These are phyloP conservation scores for Acromyrmex charruanus DNA, from an alignment of 1,140 invertebrate species.

Conservation along the genomic window DNA sequence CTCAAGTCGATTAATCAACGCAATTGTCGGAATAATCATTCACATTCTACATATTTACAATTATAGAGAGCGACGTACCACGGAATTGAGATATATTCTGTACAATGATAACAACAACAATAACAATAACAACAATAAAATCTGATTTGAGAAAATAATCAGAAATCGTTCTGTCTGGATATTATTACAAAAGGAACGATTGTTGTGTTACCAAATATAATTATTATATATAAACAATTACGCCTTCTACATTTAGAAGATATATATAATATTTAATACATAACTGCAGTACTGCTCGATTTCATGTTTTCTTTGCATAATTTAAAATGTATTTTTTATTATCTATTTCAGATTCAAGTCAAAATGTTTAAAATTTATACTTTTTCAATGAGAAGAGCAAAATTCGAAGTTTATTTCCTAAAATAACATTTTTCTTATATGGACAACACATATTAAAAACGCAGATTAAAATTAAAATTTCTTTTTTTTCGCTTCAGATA, in stretches of 20 bases:
- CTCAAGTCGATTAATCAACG: constrained; percentile 31
- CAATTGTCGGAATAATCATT: constrained; percentile 33
- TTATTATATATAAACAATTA: constrained; percentile 16
- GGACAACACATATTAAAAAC: neutral
- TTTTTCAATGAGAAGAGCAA: neutral
- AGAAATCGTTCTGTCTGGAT: constrained; percentile 38
- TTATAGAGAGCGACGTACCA: constrained; percentile 80
- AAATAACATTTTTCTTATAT: neutral
- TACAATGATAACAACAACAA: constrained; percentile 79
- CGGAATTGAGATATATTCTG: constrained; percentile 71
- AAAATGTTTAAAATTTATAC: neutral
- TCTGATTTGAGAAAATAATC: constrained; percentile 57
- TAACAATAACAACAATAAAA: constrained; percentile 76
- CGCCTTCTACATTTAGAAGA: neutral
- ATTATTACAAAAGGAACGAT: constrained; percentile 11
- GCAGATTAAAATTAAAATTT: neutral
- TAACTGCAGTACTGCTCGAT: neutral
- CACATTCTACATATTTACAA: constrained; percentile 76
- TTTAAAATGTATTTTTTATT: neutral
- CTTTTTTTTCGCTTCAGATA: neutral
- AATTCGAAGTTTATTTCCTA: neutral
- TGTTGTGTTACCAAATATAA: constrained; percentile 23
- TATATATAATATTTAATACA: neutral
- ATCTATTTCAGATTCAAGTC: neutral
- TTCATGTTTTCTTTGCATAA: neutral